Percentiles rank a stretch among this genome's conserved stretches.
These are phyloP conservation scores for Narcine bancroftii DNA, from an alignment of 2,113 vertebrate species.

Conservation along the genomic window DNA sequence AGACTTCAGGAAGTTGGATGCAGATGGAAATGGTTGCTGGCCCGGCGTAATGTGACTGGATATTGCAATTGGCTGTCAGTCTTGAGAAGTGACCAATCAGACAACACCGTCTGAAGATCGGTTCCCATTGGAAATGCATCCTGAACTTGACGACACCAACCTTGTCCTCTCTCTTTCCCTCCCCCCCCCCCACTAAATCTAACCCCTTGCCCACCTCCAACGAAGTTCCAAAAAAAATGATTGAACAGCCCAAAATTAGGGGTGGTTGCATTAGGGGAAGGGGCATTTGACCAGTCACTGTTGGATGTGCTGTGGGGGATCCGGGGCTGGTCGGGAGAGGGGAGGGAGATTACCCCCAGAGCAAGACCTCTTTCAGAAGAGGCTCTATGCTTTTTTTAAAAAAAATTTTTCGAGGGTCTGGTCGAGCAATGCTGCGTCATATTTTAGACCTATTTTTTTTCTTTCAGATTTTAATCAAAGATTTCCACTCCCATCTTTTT, in stretches of 20 bases:
- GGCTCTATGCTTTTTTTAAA: neutral
- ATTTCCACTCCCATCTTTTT: neutral
- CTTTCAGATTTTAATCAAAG: constrained; percentile 19
- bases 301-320: neutral
- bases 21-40: too few species aligned
- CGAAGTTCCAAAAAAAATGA: neutral
- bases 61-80: neutral
- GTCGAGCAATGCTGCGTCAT: neutral
- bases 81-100: neutral
- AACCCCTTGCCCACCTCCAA: neutral
- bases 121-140: neutral
- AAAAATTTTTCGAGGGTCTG: neutral
- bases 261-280: neutral
- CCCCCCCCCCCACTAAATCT: neutral
- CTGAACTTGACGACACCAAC: neutral
- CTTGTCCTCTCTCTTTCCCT: neutral
- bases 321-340: neutral
- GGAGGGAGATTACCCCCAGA: neutral
- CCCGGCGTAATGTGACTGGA: neutral
- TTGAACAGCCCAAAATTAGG: neutral
- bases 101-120: neutral
- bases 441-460: neutral
- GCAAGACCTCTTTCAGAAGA: neutral
- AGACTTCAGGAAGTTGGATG: too few species aligned
- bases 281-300: neutral